Base-by-base conservation (phyloP, 1,140 invertebrate genomes). In the Macrosteles quadrilineatus region DNA sequence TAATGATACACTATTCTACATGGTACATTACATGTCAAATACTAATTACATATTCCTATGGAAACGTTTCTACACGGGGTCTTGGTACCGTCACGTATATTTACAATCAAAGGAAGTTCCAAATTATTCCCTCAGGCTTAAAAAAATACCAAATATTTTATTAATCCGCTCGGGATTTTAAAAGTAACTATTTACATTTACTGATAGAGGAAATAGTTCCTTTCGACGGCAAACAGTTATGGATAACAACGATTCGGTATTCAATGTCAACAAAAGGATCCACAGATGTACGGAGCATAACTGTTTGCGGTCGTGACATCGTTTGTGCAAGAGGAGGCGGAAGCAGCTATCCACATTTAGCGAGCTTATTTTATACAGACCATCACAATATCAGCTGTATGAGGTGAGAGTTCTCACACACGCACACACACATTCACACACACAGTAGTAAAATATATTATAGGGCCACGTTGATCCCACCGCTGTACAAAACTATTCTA, bases 341-440 rank as follows among this genome's bases (percentile, higher is more conserved):
- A 57, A 59, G 67, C 50, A 57, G 47, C 32, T 68, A 57, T 57
- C 32, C 31, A 57, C 55, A 32, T 59, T 2, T 59, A 59, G 32
- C 32, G 40, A 45, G 63, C 63, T 66, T 66, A 45, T 57, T 68
- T 68, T 68, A 68, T 68, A 68, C 67, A 68, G 25, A 30, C 43
- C 67, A 68, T 68, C 67, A 68, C 67, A 68, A 68, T 68, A 68
- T 68, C 50, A 68, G 67, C 67, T 68, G 67, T 32, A 68, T 68
- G 67, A 68, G 67, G 67, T 68, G 67, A 68, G 50, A 31, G n/a
- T 29, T 30, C 67, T 57, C 50, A 68, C 50, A 29, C 43, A 53
- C 47, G 50, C 65, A 45, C 43, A 67, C 43, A 50, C 43, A 59
- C 55, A 57, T 57, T 27, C 67, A 57, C 50, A 45, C 36, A 25